Evolutionary conservation across 2,113 vertebrate species (phyloP).

Genomic region (Psilopsiagon aymara): DNA sequence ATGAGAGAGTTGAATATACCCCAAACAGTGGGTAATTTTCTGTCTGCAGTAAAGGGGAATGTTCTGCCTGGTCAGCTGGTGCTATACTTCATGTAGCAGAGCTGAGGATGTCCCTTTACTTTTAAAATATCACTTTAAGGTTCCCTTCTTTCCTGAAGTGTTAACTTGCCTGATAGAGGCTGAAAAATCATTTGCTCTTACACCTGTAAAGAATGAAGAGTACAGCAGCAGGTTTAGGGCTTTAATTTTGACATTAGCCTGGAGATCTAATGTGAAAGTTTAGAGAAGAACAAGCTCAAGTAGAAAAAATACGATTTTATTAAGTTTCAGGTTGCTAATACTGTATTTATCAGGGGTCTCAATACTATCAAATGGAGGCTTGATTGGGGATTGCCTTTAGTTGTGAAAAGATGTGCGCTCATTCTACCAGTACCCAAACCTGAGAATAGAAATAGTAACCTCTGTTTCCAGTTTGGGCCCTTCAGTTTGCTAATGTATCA

Average conservation of each 20-base stretch:
- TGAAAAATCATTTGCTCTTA: neutral
- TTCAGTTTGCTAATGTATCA: neutral
- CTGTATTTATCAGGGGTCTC: neutral
- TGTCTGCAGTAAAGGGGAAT: neutral
- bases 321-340: neutral
- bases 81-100: neutral
- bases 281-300: neutral
- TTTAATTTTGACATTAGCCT: neutral
- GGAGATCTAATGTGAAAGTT: neutral
- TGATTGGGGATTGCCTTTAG: neutral
- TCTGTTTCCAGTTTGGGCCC: neutral
- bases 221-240: neutral
- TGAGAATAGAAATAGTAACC: neutral
- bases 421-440: neutral
- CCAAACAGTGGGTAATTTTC: neutral
- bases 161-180: neutral
- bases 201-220: neutral
- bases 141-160: neutral
- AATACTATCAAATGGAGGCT: neutral
- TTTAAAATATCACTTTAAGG: neutral
- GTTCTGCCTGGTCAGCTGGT: neutral
- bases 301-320: neutral
- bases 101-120: neutral
- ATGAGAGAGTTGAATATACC: neutral
- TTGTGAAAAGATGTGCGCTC: neutral